Percentiles rank a stretch among this genome's conserved stretches.
Conservation (phyloP, 2,797 vertebrate species). For the Antrozous pallidus region DNA sequence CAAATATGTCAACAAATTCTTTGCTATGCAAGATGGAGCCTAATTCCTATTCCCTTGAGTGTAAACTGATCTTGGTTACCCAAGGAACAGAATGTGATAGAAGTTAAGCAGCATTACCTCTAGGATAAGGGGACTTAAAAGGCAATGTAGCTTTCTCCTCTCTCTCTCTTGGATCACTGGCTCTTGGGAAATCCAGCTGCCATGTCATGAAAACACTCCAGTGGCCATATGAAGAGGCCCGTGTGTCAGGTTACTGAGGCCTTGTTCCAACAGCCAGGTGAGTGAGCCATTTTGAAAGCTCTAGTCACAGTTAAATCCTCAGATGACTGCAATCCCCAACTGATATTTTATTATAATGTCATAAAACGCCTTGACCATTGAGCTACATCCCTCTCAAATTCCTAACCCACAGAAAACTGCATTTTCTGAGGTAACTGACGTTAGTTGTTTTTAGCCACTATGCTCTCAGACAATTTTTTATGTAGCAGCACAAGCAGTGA, state of each 20-base stretch:
- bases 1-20: neutral
- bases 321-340: neutral
- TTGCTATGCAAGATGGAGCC: neutral
- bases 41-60: neutral
- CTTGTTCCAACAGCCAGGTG: neutral
- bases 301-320: neutral
- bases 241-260: neutral
- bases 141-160: neutral
- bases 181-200: neutral
- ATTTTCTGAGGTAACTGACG: constrained; percentile 3
- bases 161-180: neutral
- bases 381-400: neutral
- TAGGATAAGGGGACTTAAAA: neutral
- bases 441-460: neutral
- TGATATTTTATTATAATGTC: neutral
- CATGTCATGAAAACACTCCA: neutral
- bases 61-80: neutral
- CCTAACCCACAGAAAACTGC: constrained; percentile 26
- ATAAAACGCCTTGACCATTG: neutral
- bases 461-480: neutral
- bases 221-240: neutral
- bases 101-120: neutral
- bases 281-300: neutral
- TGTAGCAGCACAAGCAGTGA: neutral
- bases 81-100: neutral